Evolutionary conservation across 2,113 vertebrate species (phyloP).

Genomic region (Bucco capensis): DNA sequence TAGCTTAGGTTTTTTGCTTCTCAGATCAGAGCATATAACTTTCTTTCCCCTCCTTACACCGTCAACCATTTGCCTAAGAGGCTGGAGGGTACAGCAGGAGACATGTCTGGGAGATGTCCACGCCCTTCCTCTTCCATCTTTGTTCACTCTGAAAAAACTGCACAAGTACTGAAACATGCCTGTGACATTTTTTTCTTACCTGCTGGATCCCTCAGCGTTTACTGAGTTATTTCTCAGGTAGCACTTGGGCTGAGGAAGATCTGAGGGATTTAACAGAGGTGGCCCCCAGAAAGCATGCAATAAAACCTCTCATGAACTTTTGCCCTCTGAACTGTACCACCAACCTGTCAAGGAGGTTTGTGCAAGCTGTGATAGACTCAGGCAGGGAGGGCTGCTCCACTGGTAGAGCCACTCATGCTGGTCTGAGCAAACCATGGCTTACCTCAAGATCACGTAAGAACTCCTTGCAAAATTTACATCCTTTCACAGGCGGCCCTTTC

Average conservation of each 20-base stretch:
- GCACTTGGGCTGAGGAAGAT: constrained; percentile 5
- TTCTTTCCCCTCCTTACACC: not conserved
- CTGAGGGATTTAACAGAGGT: not conserved
- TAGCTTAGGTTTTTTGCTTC: not conserved
- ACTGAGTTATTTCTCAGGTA: constrained; percentile 31
- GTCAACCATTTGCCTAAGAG: not conserved
- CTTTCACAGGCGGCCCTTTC: not conserved
- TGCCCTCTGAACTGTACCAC: constrained; percentile 16
- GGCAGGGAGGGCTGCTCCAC: not conserved
- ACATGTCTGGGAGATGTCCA: accelerated
- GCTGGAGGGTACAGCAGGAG: not conserved
- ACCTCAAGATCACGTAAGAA: not conserved
- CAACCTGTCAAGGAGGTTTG: constrained; percentile 39
- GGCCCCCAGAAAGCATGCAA: constrained; percentile 19
- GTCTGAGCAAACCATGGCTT: accelerated
- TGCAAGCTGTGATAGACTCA: constrained; percentile 18
- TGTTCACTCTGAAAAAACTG: not conserved
- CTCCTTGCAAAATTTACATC: not conserved
- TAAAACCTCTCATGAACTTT: constrained; percentile 63
- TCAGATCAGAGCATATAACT: not conserved
- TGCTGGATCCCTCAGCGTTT: constrained; percentile 2
- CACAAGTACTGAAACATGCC: not conserved
- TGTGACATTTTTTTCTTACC: not conserved
- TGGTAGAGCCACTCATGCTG: accelerated
- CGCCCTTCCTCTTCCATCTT: not conserved